Conservation (phyloP, 2,113 vertebrate genomes). For the Mandrillus leucophaeus region DNA sequence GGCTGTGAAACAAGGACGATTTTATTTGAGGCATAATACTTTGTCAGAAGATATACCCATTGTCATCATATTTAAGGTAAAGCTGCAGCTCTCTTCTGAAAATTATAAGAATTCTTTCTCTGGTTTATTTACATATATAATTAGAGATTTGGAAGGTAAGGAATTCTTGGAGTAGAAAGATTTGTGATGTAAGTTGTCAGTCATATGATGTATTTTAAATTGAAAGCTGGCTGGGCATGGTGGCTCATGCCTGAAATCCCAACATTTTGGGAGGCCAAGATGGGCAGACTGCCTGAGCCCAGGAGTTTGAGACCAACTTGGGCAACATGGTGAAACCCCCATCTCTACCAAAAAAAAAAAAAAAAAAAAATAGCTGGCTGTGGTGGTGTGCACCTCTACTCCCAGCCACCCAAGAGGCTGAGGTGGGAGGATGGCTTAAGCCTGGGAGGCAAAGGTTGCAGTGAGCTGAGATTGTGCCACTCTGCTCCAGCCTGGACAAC, state of each 20-base stretch:
- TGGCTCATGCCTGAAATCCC: background rate
- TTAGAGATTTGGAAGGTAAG: background rate
- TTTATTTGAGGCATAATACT: conserved; percentile 97
- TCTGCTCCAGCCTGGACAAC: background rate
- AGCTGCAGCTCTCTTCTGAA: background rate
- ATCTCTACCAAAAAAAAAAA: background rate
- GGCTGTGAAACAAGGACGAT: conserved; percentile 95
- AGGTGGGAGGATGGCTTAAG: background rate
- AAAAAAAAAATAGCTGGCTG: background rate
- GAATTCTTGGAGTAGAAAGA: background rate
- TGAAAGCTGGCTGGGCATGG: background rate
- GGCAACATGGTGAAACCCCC: background rate
- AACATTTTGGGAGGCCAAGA: background rate
- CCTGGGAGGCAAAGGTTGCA: background rate
- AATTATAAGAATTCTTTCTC: background rate
- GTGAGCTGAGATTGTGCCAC: background rate
- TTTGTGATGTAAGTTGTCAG: background rate
- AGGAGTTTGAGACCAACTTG: background rate
- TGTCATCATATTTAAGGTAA: conserved; percentile 98
- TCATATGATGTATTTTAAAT: background rate
- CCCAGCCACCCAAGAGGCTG: background rate
- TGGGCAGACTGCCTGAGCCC: background rate
- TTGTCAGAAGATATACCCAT: conserved; percentile 98
- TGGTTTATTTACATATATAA: background rate
- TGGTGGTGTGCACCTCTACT: background rate